Evolutionary conservation across 2,797 vertebrate genomes (phyloP).

Genomic region (Gobionotothen gibberifrons): DNA sequence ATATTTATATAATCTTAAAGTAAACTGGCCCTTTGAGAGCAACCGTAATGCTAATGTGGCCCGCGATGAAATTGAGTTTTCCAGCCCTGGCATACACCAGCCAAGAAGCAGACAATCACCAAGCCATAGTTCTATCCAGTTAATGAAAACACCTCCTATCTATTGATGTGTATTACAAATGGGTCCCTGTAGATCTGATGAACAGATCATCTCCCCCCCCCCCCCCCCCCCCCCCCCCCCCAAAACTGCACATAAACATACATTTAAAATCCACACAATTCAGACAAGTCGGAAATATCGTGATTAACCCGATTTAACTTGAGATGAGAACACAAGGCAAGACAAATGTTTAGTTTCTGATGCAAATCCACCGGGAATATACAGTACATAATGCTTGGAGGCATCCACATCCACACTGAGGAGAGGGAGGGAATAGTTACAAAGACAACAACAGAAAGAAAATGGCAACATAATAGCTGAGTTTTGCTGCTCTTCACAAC

Average conservation of each 20-base stretch:
- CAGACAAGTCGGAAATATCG: background rate
- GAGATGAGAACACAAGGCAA: conserved; percentile 11
- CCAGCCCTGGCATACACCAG: too few species aligned
- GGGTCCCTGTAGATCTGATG: background rate
- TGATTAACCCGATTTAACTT: background rate
- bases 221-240: too few species aligned
- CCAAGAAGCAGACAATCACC: too few species aligned
- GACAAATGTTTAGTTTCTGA: conserved; percentile 41
- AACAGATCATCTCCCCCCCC: background rate
- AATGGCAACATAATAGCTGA: conserved; percentile 10
- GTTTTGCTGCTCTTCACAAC: conserved; percentile 33
- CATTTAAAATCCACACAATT: background rate
- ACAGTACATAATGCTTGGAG: conserved; percentile 9
- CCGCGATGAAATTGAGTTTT: too few species aligned
- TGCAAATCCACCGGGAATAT: conserved; percentile 17
- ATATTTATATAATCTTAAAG: too few species aligned
- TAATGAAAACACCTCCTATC: background rate
- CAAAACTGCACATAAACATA: too few species aligned
- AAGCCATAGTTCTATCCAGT: too few species aligned
- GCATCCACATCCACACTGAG: conserved; percentile 7
- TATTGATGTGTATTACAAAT: background rate
- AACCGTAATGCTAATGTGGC: too few species aligned
- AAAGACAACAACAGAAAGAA: conserved; percentile 13
- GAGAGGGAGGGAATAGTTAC: background rate
- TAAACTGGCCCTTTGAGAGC: too few species aligned